A percentile compares a stretch with the other conserved stretches of the same genome.
These are phyloP conservation scores for Chiridota heheva DNA, from an alignment of 35 echinoderm and acorn worm genomes.

Conservation along the genomic window DNA sequence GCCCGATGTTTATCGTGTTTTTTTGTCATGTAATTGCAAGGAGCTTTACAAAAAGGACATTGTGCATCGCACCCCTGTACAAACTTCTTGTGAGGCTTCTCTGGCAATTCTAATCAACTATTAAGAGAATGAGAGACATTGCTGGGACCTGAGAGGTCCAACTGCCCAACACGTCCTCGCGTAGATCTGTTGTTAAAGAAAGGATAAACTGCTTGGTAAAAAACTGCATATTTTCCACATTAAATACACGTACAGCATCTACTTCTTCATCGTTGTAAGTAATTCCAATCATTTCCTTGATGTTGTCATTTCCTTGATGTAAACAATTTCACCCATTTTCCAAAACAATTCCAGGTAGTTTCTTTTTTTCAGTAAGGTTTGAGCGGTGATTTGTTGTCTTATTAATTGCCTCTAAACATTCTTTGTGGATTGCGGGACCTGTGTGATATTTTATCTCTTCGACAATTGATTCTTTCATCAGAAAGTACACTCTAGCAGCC, in stretches of 20 bases:
- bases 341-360: background rate
- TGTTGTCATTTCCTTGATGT: background rate
- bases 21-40: constrained; percentile 39
- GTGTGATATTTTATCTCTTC: background rate
- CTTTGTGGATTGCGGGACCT: constrained; percentile 9
- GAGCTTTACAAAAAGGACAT: constrained; percentile 41
- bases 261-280: constrained; percentile 23
- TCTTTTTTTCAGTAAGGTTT: background rate
- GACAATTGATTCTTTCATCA: constrained; percentile 13
- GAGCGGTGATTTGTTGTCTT: background rate
- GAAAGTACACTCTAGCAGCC: background rate
- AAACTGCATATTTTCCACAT: constrained; percentile 19
- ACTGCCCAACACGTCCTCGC: too few relatives aligned
- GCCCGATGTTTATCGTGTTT: constrained; percentile 31
- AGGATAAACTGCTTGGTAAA: background rate
- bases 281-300: background rate
- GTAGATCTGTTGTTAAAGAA: too few relatives aligned
- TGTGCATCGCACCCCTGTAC: constrained; percentile 22
- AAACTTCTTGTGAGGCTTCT: constrained; percentile 19
- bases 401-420: background rate
- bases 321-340: background rate
- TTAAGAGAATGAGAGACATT: background rate
- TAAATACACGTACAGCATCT: background rate
- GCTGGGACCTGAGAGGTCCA: background rate
- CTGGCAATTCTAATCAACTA: background rate